These are phyloP conservation scores for Sander vitreus DNA, from an alignment of 2,113 vertebrate genomes.

Conservation along the genomic window DNA sequence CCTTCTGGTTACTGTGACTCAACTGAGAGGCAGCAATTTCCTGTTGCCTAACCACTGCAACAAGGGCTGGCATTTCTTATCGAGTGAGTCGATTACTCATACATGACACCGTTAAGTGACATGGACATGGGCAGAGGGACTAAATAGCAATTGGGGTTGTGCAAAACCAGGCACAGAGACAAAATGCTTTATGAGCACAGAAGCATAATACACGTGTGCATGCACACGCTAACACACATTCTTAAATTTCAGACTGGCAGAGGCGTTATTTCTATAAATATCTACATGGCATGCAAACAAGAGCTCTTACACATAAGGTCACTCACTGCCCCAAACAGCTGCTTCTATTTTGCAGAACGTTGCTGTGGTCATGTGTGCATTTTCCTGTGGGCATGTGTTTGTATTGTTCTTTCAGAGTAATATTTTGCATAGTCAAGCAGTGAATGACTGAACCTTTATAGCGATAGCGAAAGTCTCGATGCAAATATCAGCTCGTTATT, in stretches of 20 bases:
- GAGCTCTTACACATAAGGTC: conserved; percentile 60
- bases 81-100: neutral
- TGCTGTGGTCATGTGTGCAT: conserved; percentile 8
- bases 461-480: neutral
- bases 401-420: neutral
- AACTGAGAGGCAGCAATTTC: conserved; percentile 34
- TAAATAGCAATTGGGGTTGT: neutral
- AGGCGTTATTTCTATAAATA: conserved; percentile 70
- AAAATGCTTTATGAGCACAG: conserved; percentile 11
- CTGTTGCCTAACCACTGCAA: conserved; percentile 34
- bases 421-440: neutral
- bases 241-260: conserved; percentile 49
- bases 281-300: conserved; percentile 64
- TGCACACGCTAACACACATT: conserved; percentile 25
- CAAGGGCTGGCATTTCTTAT: neutral
- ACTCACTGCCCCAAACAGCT: conserved; percentile 63
- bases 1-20: conserved; percentile 63
- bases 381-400: conserved; percentile 1
- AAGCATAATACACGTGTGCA: conserved; percentile 16
- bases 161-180: neutral
- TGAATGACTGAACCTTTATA: neutral
- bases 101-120: neutral
- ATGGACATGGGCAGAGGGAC: neutral
- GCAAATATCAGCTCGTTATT: neutral
- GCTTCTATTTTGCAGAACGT: conserved; percentile 45